phyloP scores from a whole-genome alignment of 2,888 invertebrate genomes.

The Eulithis testata region DNA sequence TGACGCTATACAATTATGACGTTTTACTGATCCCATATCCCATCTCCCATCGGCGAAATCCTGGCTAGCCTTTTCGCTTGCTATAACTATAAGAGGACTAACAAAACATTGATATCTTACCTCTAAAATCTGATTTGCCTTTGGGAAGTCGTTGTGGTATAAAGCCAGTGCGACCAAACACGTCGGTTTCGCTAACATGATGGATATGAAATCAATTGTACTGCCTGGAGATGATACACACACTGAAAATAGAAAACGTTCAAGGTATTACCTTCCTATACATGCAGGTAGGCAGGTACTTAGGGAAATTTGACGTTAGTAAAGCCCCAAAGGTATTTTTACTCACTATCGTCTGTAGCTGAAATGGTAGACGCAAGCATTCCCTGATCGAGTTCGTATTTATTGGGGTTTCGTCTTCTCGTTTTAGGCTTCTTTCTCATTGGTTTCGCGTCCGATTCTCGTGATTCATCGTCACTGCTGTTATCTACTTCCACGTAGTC shows the following conservation, averaged over 20 bases:
- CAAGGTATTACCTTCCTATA: neutral
- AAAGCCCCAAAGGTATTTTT: neutral
- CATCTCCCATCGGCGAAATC: no score
- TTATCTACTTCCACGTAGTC: conserved; percentile 78
- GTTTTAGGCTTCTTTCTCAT: conserved; percentile 71
- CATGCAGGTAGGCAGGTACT: no score
- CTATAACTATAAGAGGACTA: no score
- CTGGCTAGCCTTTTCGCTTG: no score
- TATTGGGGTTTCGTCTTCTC: conserved; percentile 66
- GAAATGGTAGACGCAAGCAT: conserved; percentile 73
- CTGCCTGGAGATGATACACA: conserved; percentile 59
- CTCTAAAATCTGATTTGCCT: conserved; percentile 92
- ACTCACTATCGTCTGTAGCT: conserved; percentile 52
- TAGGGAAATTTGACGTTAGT: neutral
- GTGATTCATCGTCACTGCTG: conserved; percentile 78
- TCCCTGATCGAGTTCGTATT: conserved; percentile 66
- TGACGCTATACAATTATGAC: neutral
- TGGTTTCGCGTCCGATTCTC: conserved; percentile 63
- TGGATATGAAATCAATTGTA: conserved; percentile 82
- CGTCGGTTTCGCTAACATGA: conserved; percentile 90
- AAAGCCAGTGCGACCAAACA: conserved; percentile 91
- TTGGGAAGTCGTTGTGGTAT: conserved; percentile 88
- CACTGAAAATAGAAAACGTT: conserved; percentile 53
- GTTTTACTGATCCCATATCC: no score
- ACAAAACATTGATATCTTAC: conserved; percentile 75